Evolutionary conservation across 2,113 vertebrate genomes (phyloP), one percentile per base, ranked within the genome.

Genomic region (Stigmatopora argus): DNA sequence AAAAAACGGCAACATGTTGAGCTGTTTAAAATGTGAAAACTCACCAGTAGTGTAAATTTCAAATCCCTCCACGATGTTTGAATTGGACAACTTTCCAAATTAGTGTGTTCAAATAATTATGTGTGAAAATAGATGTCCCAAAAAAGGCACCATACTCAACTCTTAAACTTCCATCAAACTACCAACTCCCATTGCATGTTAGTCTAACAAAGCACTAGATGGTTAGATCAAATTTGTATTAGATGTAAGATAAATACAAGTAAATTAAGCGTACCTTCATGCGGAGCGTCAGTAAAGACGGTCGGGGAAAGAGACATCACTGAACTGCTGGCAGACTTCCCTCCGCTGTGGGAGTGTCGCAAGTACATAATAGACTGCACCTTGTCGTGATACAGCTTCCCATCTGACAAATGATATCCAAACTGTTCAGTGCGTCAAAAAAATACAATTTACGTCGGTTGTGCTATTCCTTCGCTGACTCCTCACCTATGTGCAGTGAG

Each of bases 381-480:
- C 73, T 96, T 99, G 85, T 98, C 96, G 69, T 95, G 93, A 88
- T 97, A 96, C 82, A 96, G 90, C 79, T 95, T 97, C 56, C 94
- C 97, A 88, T 99, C 97, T 98, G 83, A 68, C 78, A 88, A 72
- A 69, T 21, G 83, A 67, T 57, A 80, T 67, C 55, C 71, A 77
- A 75, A 58, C 49, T 68, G 38, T 45, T 66, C 60, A 55, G 49
- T 12, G 45, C 60, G 47, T 66, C 64, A 18, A 58, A n/a, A n/a
- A 9, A 56, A 66, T 23, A 62, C 23, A 0, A 18, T 57, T 67
- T 9, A 47, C 10, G 68, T 49, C 23, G 26, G 45, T 65, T 15
- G 8, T 7, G 52, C 19, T 5, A 9, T 57, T 66, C 49, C 34
- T 18, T 11, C 19, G 48, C 14, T 1, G 44, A 14, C 23, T 45